Evolutionary conservation across 1,140 invertebrate species (phyloP).

Genomic region (Diorhabda elongata): DNA sequence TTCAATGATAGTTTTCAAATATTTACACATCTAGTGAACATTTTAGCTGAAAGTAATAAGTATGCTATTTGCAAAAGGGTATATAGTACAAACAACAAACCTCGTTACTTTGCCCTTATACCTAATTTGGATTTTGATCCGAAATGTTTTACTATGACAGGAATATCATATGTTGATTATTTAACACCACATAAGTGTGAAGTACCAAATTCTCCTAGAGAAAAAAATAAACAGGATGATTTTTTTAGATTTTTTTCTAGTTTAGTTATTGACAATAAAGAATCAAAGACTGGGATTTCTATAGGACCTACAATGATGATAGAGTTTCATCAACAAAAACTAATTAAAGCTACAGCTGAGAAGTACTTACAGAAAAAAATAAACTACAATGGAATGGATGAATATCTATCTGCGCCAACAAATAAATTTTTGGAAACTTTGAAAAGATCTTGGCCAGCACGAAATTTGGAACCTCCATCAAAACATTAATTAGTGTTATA

Average conservation of each 20-base stretch:
- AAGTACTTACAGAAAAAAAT: not conserved
- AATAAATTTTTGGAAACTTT: not conserved
- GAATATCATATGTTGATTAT: conserved; percentile 28
- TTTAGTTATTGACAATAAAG: conserved; percentile 18
- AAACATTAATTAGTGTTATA: not conserved
- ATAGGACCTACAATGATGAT: not conserved
- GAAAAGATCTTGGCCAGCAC: not conserved
- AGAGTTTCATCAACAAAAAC: not conserved
- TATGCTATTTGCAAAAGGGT: conserved; percentile 27
- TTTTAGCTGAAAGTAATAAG: conserved; percentile 22
- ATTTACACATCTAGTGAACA: conserved; percentile 22
- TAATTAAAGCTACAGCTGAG: not conserved
- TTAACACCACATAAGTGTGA: conserved; percentile 12
- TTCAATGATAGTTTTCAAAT: conserved; percentile 3
- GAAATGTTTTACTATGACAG: conserved; percentile 22
- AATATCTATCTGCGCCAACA: not conserved
- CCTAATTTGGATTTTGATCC: conserved; percentile 22
- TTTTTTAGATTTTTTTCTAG: conserved; percentile 24
- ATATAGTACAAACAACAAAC: conserved; percentile 24
- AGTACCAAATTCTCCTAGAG: conserved; percentile 5
- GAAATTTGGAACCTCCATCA: not conserved
- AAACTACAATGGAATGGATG: not conserved
- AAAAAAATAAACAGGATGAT: conserved; percentile 15
- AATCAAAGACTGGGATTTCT: conserved; percentile 14
- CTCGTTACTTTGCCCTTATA: conserved; percentile 26